Base-by-base conservation (phyloP, 2,113 vertebrate species). In the Pogonocichla stellata region DNA sequence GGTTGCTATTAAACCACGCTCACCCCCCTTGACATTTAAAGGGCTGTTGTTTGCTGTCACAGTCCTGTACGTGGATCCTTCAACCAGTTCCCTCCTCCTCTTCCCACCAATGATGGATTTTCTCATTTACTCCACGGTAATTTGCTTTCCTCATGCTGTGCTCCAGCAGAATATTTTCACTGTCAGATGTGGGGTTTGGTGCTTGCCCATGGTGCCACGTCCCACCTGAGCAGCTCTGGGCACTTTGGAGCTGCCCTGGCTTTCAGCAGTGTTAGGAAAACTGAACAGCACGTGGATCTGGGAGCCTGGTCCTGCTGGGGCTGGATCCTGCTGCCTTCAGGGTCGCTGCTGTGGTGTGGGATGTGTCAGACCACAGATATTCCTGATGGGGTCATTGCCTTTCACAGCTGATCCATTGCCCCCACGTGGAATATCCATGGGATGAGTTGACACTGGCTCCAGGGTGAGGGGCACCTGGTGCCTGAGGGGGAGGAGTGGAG, bases 1-100 rank as follows among this genome's bases (percentile, higher is more conserved):
- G 42, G 70, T 62, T 92, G 88, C 81, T 93, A 47, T 92, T 96
- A 95, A 92, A 95, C 92, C 50, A 12, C 18, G 3, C 48, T 94
- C 94, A 92, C 73, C 80, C 53, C 83, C 91, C 84, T n/a, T 96
- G 95, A 92, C 93, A 95, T 96, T 96, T 95, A 93, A 95, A 90
- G 65, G 80, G 61, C 95, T 23, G 14, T 70, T 94, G 78, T 79
- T 50, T 58, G 72, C 88, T 95, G 95, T 95, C 95, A 88, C 80
- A 53, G 80, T 31, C 67, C 88, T 28, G 3, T 60, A 80, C 4
- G 5, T 80, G 91, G 80, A 53, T 89, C 80, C 86, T 90, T 83
- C 94, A 96, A 54, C 34, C 80, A 78, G 43, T 92, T 93, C 90
- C 86, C 88, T 53, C 62, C 53, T 94, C 57, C 77, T 72, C 42